A percentile compares a stretch with the other conserved stretches of the same genome.
Evolutionary conservation across 2,113 vertebrate species (phyloP).

Genomic region (Heloderma charlesbogerti): DNA sequence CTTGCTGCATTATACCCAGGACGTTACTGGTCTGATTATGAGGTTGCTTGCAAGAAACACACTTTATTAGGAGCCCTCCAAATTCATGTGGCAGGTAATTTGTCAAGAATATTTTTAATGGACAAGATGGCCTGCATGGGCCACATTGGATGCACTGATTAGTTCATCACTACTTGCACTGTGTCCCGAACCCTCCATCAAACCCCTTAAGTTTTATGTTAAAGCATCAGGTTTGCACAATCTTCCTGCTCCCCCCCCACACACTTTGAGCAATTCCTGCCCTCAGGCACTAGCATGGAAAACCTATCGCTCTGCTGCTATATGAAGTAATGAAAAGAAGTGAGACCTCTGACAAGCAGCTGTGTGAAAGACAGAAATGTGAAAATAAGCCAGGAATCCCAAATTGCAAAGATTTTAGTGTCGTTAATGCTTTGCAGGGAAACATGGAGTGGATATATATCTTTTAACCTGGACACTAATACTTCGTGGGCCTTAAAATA

Average conservation of each 20-base stretch:
- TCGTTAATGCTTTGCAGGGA: background rate
- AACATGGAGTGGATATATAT: background rate
- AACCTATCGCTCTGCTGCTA: background rate
- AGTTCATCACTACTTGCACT: background rate
- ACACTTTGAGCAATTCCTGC: background rate
- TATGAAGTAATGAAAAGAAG: background rate
- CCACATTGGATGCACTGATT: background rate
- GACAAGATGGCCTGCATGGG: background rate
- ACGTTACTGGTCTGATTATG: background rate
- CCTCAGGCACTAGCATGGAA: background rate
- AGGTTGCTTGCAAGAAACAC: background rate
- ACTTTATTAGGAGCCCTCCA: background rate
- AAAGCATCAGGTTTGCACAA: background rate
- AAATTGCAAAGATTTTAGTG: background rate
- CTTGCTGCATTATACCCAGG: background rate
- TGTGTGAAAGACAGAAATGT: background rate
- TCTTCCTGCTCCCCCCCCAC: background rate
- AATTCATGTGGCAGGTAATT: background rate
- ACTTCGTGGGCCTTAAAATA: background rate
- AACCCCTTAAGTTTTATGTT: background rate
- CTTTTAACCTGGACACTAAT: background rate
- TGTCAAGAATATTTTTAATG: background rate
- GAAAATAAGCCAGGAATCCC: background rate
- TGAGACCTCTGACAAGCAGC: constrained; percentile 1
- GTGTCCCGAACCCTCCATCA: background rate